A percentile compares a stretch with the other conserved stretches of the same genome.
These are phyloP conservation scores for Enteromius unitaeniatus DNA, from an alignment of 2,797 vertebrate species.

Conservation along the genomic window DNA sequence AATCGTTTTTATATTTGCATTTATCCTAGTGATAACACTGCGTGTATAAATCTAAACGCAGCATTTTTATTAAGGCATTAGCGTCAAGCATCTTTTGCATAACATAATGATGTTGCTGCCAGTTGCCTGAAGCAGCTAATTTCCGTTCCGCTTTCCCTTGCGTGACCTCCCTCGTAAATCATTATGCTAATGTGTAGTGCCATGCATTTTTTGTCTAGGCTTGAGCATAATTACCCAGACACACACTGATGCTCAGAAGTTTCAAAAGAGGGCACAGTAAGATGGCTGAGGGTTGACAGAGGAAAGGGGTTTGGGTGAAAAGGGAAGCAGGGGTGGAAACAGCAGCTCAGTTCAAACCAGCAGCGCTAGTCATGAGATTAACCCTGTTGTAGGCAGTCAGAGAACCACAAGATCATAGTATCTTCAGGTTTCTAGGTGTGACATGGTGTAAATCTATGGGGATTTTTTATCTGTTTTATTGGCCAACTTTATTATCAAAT, in stretches of 20 bases:
- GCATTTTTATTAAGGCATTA: constrained; percentile 50
- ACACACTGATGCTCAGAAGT: constrained; percentile 61
- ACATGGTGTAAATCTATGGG: too few relatives aligned
- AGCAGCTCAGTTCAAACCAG: constrained; percentile 53
- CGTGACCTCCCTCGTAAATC: constrained; percentile 64
- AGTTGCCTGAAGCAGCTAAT: constrained; percentile 52
- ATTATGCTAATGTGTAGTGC: constrained; percentile 64
- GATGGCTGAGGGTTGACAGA: constrained; percentile 9
- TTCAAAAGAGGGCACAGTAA: constrained; percentile 30
- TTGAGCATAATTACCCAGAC: constrained; percentile 50
- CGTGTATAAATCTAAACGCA: constrained; percentile 35
- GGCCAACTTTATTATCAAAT: too few relatives aligned
- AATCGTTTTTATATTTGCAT: constrained; percentile 31
- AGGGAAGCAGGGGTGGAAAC: constrained; percentile 50
- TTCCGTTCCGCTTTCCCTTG: constrained; percentile 51
- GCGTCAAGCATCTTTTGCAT: constrained; percentile 44
- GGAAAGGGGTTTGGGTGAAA: constrained; percentile 8
- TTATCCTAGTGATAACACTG: constrained; percentile 21
- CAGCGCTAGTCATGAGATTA: constrained; percentile 36
- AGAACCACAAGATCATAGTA: background rate
- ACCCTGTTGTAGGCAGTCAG: constrained; percentile 55
- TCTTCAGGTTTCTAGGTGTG: background rate
- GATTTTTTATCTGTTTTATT: too few relatives aligned
- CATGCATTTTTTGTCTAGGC: constrained; percentile 55
- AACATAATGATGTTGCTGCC: constrained; percentile 50